A percentile compares a stretch with the other conserved stretches of the same genome.
Evolutionary conservation across 2,113 vertebrate genomes (phyloP).

Genomic region (Peromyscus polionotus): DNA sequence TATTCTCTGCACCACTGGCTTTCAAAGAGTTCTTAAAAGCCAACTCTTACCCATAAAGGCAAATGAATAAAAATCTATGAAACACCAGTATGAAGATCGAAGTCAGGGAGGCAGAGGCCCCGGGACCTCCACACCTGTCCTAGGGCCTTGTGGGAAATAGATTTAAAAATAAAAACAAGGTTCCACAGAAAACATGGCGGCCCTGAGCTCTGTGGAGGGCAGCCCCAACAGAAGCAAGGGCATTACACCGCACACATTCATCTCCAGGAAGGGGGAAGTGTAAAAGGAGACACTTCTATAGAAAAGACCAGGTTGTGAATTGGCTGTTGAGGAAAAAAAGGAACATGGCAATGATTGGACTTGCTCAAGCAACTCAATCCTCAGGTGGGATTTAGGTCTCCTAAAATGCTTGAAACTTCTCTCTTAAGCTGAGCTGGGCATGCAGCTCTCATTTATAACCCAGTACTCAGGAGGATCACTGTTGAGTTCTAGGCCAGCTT

Average conservation of each 20-base stretch:
- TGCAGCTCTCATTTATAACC: no score
- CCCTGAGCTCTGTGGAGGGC: fast-evolving
- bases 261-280: background rate
- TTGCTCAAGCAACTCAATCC: background rate
- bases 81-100: background rate
- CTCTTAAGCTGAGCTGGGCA: background rate
- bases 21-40: constrained; percentile 52
- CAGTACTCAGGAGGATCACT: background rate
- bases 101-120: background rate
- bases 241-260: fast-evolving
- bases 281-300: background rate
- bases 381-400: background rate
- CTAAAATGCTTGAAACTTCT: background rate
- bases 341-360: background rate
- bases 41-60: background rate
- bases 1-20: constrained; percentile 46
- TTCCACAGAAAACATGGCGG: fast-evolving
- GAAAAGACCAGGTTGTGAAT: fast-evolving
- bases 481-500: background rate
- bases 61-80: background rate
- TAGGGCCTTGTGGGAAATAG: fast-evolving
- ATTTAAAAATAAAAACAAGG: background rate
- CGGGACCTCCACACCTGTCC: no score
- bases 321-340: background rate
- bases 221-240: no score